A percentile compares a stretch with the other conserved stretches of the same genome.
Conservation (phyloP, 2,113 vertebrate genomes). For the Morone chrysops region DNA sequence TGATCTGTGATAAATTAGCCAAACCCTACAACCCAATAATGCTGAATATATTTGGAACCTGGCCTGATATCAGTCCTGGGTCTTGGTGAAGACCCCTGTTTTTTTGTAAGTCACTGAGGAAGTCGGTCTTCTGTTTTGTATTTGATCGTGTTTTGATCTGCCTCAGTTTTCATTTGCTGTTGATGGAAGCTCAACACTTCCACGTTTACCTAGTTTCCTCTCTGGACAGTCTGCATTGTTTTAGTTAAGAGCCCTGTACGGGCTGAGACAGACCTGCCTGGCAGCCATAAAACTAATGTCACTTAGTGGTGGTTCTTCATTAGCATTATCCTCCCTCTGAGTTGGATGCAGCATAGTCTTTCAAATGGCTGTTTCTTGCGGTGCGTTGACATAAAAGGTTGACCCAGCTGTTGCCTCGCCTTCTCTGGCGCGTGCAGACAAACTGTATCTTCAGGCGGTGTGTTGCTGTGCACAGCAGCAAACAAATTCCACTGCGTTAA, state of each 20-base stretch:
- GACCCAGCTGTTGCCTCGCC: slow-evolving; percentile 38
- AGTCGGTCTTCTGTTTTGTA: too few relatives aligned
- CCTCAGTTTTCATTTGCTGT: too few relatives aligned
- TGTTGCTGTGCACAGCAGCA: slow-evolving; percentile 29
- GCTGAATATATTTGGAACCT: too few relatives aligned
- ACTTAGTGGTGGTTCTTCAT: neutral
- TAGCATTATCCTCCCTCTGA: neutral
- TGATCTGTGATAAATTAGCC: too few relatives aligned
- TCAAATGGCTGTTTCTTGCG: neutral
- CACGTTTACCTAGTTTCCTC: too few relatives aligned
- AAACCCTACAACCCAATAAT: too few relatives aligned
- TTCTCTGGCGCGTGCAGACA: slow-evolving; percentile 3
- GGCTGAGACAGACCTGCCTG: neutral
- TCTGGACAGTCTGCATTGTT: neutral
- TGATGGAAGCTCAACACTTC: too few relatives aligned
- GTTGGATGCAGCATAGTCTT: neutral
- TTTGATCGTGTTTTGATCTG: too few relatives aligned
- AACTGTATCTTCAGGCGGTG: slow-evolving; percentile 43
- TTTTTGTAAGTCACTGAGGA: too few relatives aligned
- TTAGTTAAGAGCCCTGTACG: neutral
- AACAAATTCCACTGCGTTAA: slow-evolving; percentile 48
- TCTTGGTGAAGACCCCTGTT: too few relatives aligned
- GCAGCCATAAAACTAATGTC: neutral
- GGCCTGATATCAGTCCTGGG: too few relatives aligned
- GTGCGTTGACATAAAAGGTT: neutral